Evolutionary conservation across 2,888 invertebrate genomes (phyloP), one percentile per base, ranked within the genome.

Genomic region (Panzeria rudis): DNA sequence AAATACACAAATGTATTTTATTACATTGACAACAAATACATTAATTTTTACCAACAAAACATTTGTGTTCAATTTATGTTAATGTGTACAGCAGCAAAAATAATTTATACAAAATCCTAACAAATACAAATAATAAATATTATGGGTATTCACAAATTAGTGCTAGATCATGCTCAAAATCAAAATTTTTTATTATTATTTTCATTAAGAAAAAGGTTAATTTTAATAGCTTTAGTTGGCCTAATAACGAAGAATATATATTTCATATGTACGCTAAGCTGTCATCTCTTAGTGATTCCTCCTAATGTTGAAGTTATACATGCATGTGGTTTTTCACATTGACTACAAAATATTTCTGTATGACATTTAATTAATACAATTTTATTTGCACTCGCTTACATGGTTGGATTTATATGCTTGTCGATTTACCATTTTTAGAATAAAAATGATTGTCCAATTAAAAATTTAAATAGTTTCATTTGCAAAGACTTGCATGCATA

Each of bases 1-100:
- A 62, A 50, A 44, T 50, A 66, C 71, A 72, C 76, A 84, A 71
- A 72, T 84, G 66, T 72, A 66, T 80, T 80, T 84, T 80, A 84
- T 84, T 52, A 72, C 75, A 77, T 61, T 66, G 76, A 66, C 76
- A 76, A 50, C 32, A 76, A 56, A 59, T 61, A 64, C 69, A 84
- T 76, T 76, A 80, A 41, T 62, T 83, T 72, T 66, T 41, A 68
- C 73, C 59, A 73, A 81, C 68, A 66, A 75, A 73, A 73, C 72
- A 73, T 73, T 73, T 80, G 64, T 59, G 64, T 68, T 80, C 64
- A 66, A 73, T 72, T 80, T 80, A 80, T 80, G 80, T 66, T 73
- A 80, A 80, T 80, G 80, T 50, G 54, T 11, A 23, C 25, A 38
- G 13, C 25, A 72, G 35, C 20, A 64, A 23, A 44, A 44, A 62